Evolutionary conservation across 2,888 invertebrate species (phyloP).

Genomic region (Papilio protenor): DNA sequence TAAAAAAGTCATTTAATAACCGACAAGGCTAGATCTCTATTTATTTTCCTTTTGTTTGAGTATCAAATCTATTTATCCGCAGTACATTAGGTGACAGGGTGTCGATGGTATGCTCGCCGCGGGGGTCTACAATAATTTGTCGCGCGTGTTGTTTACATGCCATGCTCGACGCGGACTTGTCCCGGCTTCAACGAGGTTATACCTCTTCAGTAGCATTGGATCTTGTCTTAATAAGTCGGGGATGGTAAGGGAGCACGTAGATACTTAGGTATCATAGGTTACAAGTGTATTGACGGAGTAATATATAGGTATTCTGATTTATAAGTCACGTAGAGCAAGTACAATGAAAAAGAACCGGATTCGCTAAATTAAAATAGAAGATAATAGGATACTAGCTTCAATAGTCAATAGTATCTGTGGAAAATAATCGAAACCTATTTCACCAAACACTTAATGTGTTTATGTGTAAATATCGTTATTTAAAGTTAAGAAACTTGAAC

Average conservation of each 20-base stretch:
- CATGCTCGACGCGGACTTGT: constrained; percentile 44
- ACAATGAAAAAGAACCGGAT: not conserved
- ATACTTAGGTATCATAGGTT: not conserved
- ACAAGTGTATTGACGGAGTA: not conserved
- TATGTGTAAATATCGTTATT: too few relatives aligned
- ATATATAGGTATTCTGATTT: not conserved
- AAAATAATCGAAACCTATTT: too few relatives aligned
- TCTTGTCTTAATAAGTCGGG: constrained; percentile 28
- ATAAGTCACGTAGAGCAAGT: not conserved
- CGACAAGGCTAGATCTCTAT: not conserved
- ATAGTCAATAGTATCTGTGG: too few relatives aligned
- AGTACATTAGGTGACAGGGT: constrained; percentile 49
- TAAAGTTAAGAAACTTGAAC: too few relatives aligned
- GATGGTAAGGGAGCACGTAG: constrained; percentile 26
- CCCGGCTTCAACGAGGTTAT: constrained; percentile 25
- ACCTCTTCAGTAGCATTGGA: constrained; percentile 32
- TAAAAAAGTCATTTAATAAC: not conserved
- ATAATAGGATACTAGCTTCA: too few relatives aligned
- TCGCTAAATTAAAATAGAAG: too few relatives aligned
- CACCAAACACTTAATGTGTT: too few relatives aligned
- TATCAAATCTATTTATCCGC: constrained; percentile 50
- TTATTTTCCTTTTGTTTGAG: constrained; percentile 37
- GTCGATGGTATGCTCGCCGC: constrained; percentile 58
- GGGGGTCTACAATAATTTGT: constrained; percentile 66
- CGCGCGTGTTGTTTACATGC: constrained; percentile 57